phyloP scores from a whole-genome alignment of 1,140 invertebrate genomes.

The Pachypeltis micranthus region DNA sequence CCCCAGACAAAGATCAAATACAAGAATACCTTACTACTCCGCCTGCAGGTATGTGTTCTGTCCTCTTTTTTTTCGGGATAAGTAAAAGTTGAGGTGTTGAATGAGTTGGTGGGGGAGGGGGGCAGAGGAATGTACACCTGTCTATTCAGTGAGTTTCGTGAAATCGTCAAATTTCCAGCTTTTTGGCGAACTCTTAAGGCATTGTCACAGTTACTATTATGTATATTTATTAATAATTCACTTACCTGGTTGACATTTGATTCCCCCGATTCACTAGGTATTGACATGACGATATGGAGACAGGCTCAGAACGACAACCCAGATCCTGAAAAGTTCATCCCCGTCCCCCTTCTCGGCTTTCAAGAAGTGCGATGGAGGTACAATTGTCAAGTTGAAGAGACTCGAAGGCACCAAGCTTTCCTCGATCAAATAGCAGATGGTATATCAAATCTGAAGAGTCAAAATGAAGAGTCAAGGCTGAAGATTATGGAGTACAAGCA shows the following conservation, averaged over 20 bases:
- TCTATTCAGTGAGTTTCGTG: no score
- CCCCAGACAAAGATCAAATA: constrained; percentile 57
- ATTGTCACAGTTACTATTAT: no score
- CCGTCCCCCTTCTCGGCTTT: constrained; percentile 87
- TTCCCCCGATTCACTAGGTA: no score
- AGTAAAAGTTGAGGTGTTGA: no score
- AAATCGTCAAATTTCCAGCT: no score
- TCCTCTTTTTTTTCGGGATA: not conserved
- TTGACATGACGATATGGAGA: constrained; percentile 68
- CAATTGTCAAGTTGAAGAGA: constrained; percentile 71
- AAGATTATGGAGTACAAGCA: constrained; percentile 62
- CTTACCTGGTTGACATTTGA: no score
- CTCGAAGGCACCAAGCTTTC: constrained; percentile 59
- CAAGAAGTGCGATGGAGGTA: constrained; percentile 68
- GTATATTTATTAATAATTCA: no score
- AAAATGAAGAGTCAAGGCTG: constrained; percentile 55
- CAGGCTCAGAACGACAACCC: constrained; percentile 90
- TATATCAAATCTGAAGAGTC: constrained; percentile 57
- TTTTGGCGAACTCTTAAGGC: no score
- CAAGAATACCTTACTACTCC: constrained; percentile 82
- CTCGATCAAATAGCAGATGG: constrained; percentile 62
- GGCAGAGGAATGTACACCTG: no score
- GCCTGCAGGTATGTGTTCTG: constrained; percentile 48
- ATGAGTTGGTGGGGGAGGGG: no score
- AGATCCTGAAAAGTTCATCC: constrained; percentile 74